Evolutionary conservation across 2,888 invertebrate genomes (phyloP).

Genomic region (Entomobrya multifasciata): DNA sequence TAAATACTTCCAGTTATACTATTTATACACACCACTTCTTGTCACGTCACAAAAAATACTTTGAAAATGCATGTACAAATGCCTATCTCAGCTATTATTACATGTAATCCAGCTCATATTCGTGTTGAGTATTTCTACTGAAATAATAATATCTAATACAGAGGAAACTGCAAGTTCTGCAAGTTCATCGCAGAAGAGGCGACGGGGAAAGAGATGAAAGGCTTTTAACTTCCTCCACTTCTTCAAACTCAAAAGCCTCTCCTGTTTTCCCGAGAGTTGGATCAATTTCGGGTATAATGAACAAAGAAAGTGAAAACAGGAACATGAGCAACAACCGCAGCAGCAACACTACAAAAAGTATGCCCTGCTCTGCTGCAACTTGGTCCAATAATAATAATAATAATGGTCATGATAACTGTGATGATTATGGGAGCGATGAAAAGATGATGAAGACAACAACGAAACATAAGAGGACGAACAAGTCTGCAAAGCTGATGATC

Average conservation of each 20-base stretch:
- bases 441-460: slow-evolving; percentile 36
- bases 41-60: too few species aligned
- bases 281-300: slow-evolving; percentile 37
- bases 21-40: too few species aligned
- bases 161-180: slow-evolving; percentile 23
- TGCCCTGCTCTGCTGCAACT: neutral
- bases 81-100: too few species aligned
- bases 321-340: slow-evolving; percentile 19
- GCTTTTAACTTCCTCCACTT: slow-evolving; percentile 13
- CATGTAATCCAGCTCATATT: neutral
- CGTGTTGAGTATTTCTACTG: neutral
- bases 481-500: slow-evolving; percentile 9
- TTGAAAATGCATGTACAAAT: too few species aligned
- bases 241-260: slow-evolving; percentile 34
- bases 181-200: slow-evolving; percentile 15
- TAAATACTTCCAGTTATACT: too few species aligned
- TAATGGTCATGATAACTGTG: slow-evolving; percentile 35
- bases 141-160: slow-evolving; percentile 20
- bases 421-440: slow-evolving; percentile 24
- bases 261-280: slow-evolving; percentile 19
- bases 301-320: slow-evolving; percentile 18
- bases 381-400: too few species aligned
- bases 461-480: neutral
- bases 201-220: slow-evolving; percentile 8
- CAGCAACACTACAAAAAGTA: neutral